Conservation (phyloP, 1,140 invertebrate species). For the Polypedilum pembai region DNA sequence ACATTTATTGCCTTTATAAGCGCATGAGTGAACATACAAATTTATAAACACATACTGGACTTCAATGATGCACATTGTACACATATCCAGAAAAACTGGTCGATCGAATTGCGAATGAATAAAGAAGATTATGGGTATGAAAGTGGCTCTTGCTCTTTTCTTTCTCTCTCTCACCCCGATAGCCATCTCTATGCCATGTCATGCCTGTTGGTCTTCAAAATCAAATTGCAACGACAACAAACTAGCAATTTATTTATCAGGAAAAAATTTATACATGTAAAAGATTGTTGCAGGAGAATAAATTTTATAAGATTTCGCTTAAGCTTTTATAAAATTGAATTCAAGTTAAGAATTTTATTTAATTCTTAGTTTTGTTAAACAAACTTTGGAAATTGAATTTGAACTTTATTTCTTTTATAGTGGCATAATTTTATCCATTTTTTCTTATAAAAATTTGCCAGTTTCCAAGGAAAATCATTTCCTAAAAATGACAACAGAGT, state of each 20-base stretch:
- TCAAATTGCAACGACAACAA: neutral
- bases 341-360: too few relatives aligned
- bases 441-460: too few relatives aligned
- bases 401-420: too few relatives aligned
- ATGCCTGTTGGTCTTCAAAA: neutral
- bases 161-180: neutral
- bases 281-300: too few relatives aligned
- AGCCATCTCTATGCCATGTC: neutral
- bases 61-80: slow-evolving; percentile 4
- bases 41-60: neutral
- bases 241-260: slow-evolving; percentile 14
- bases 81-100: slow-evolving; percentile 16
- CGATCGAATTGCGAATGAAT: neutral
- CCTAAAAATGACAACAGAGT: too few relatives aligned
- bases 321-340: too few relatives aligned
- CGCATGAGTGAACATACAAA: slow-evolving; percentile 11
- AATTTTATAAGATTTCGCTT: too few relatives aligned
- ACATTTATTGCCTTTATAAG: neutral
- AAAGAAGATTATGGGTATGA: neutral
- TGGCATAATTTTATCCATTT: too few relatives aligned
- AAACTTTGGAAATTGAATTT: too few relatives aligned
- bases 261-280: neutral
- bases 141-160: too few relatives aligned
- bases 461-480: too few relatives aligned
- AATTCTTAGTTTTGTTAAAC: too few relatives aligned